phyloP scores from a whole-genome alignment of 37 sponge, comb jelly and placozoan species.

The Chondrilla cf. caribensis region DNA sequence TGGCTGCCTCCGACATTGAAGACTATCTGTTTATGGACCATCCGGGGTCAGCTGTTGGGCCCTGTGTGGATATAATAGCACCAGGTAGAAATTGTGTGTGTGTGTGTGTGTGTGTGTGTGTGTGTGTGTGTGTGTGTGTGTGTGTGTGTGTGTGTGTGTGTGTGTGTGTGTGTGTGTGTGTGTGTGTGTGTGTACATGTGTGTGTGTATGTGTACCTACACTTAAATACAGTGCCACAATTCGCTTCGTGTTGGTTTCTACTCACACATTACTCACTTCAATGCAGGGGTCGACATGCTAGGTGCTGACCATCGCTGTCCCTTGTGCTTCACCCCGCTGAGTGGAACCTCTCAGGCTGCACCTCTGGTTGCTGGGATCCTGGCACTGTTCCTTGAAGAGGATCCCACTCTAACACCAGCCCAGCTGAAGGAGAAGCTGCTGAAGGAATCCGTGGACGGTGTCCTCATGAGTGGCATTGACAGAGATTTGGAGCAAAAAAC shows the following conservation, averaged over 20 bases:
- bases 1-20: background rate
- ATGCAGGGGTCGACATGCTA: background rate
- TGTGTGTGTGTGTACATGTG: background rate
- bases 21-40: background rate
- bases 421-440: slow-evolving; percentile 2
- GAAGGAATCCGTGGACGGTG: background rate
- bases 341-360: slow-evolving; percentile 4
- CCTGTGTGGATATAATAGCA: background rate
- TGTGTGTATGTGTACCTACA: too few relatives aligned
- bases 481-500: too few relatives aligned
- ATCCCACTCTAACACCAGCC: background rate
- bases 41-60: background rate
- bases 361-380: slow-evolving; percentile 1
- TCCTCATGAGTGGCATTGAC: too few relatives aligned
- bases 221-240: too few relatives aligned
- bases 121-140: too few relatives aligned
- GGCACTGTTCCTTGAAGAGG: background rate
- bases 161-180: background rate
- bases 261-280: too few relatives aligned
- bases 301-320: slow-evolving; percentile 2
- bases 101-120: too few relatives aligned
- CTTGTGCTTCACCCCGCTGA: background rate
- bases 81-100: slow-evolving; percentile 24
- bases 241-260: too few relatives aligned
- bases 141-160: too few relatives aligned